Evolutionary conservation across 2,797 vertebrate genomes (phyloP).

Genomic region (Diglossa cyanea): DNA sequence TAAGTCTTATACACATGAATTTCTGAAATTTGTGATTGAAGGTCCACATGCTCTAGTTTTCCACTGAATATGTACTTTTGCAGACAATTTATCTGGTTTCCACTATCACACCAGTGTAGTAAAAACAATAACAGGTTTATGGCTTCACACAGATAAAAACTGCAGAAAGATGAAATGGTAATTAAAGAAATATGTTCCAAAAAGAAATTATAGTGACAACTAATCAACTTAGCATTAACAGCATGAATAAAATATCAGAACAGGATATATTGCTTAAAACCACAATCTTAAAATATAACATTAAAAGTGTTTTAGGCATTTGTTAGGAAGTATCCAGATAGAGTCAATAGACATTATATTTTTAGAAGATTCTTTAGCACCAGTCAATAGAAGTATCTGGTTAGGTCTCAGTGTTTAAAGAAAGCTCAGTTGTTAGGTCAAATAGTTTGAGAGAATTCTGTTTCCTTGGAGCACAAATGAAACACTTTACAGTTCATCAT

Average conservation of each 20-base stretch:
- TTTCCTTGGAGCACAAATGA: background rate
- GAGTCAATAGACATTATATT: background rate
- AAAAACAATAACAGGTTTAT: background rate
- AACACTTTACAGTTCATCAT: background rate
- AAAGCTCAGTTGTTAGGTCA: background rate
- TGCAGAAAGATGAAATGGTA: background rate
- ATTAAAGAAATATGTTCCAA: background rate
- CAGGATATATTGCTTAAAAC: constrained; percentile 31
- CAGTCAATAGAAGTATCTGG: background rate
- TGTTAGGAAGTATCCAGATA: background rate
- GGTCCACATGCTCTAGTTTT: background rate
- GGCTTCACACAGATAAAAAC: background rate
- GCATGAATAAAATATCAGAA: constrained; percentile 50
- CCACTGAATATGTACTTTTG: background rate
- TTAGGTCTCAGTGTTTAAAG: background rate
- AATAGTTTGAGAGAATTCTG: background rate
- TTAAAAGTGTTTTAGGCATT: background rate
- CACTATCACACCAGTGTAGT: background rate
- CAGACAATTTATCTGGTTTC: background rate
- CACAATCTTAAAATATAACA: constrained; percentile 5
- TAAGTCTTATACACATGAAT: background rate
- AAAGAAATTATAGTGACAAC: constrained; percentile 10
- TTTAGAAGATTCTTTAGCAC: background rate
- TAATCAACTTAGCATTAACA: constrained; percentile 16
- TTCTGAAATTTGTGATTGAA: background rate